These are phyloP conservation scores for Accipiter fasciatus DNA, from an alignment of 2,797 vertebrate species.

Conservation along the genomic window DNA sequence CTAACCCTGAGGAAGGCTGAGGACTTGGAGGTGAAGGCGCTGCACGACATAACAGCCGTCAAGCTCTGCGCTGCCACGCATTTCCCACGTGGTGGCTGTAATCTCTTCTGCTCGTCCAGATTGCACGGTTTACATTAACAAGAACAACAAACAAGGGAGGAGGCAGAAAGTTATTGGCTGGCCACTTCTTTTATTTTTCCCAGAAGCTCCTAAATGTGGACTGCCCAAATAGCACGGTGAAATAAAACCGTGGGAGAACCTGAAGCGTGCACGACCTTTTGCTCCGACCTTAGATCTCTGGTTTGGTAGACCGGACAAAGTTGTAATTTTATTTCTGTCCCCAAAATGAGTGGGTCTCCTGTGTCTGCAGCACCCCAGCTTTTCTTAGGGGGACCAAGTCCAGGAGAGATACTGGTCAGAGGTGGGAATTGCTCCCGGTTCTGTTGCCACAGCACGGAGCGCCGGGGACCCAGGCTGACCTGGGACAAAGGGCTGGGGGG, in stretches of 20 bases:
- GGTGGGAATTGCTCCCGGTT: background rate
- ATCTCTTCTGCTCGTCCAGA: accelerated
- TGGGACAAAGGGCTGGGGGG: background rate
- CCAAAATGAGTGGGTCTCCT: accelerated
- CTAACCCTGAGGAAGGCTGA: background rate
- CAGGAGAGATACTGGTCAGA: accelerated
- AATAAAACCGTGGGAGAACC: background rate
- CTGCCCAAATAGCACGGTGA: accelerated
- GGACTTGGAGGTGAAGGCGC: background rate
- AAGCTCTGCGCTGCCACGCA: background rate
- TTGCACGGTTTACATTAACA: accelerated
- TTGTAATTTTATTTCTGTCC: accelerated
- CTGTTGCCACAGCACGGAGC: too few relatives aligned
- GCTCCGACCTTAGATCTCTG: accelerated
- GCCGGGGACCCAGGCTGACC: too few relatives aligned
- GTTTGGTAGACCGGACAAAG: accelerated
- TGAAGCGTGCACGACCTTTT: accelerated
- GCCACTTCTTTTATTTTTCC: accelerated
- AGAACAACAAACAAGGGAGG: background rate
- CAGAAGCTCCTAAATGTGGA: background rate
- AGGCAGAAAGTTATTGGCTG: background rate
- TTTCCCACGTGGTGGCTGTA: background rate
- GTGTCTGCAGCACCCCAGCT: background rate
- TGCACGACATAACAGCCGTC: accelerated
- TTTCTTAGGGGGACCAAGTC: accelerated